These are phyloP conservation scores for Pegoplata infirma DNA, from an alignment of 2,888 invertebrate species.

Conservation along the genomic window DNA sequence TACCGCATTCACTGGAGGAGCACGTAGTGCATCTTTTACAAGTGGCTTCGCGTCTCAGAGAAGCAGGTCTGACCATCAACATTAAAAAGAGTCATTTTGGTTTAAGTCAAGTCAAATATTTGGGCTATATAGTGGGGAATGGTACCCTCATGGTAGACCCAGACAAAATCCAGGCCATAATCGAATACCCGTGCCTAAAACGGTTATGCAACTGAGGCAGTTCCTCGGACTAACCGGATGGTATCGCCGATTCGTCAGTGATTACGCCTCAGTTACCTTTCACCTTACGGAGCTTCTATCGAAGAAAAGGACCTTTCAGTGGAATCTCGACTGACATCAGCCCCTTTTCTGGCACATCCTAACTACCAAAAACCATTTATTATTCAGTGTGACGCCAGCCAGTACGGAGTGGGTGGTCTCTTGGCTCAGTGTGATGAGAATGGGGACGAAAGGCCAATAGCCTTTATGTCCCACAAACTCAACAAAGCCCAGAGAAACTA, in stretches of 20 bases:
- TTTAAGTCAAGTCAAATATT: background rate
- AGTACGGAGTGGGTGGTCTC: background rate
- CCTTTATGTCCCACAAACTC: too few species aligned
- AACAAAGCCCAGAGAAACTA: too few species aligned
- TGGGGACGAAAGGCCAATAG: too few species aligned
- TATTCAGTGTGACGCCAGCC: background rate
- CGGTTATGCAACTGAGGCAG: too few species aligned
- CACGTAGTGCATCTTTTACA: too few species aligned
- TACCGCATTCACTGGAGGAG: background rate
- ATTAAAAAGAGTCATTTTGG: background rate
- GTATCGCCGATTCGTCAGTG: too few species aligned
- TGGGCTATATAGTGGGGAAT: background rate
- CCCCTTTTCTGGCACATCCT: background rate
- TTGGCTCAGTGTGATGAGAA: constrained; percentile 38
- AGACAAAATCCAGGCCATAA: too few species aligned
- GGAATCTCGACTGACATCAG: background rate
- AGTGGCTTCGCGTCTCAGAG: too few species aligned
- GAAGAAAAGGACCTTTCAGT: background rate
- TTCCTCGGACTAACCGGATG: too few species aligned
- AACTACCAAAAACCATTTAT: background rate
- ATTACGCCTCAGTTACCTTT: background rate
- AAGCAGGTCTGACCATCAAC: background rate
- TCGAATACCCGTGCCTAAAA: too few species aligned
- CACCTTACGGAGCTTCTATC: background rate
- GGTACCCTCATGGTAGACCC: background rate